Conservation (phyloP, 1,140 invertebrate species). For the Zaprionus ornatus region DNA sequence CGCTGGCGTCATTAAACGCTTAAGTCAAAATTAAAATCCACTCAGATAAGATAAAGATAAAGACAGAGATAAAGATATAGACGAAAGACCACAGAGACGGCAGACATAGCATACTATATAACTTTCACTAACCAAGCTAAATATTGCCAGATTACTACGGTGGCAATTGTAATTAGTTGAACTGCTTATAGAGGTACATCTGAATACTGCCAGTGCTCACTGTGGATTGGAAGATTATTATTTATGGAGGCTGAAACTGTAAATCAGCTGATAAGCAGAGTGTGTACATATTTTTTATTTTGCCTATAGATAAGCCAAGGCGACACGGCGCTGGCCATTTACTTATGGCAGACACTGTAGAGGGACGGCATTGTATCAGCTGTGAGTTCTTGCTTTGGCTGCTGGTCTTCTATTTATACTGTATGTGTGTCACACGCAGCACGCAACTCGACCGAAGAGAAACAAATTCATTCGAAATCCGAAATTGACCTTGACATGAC, state of each 20-base stretch:
- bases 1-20: background rate
- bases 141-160: background rate
- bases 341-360: background rate
- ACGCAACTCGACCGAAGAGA: constrained; percentile 4
- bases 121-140: constrained; percentile 10
- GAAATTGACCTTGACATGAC: constrained; percentile 42
- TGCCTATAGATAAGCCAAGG: constrained; percentile 15
- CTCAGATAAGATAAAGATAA: constrained; percentile 1
- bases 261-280: constrained; percentile 6
- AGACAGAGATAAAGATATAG: too few relatives aligned
- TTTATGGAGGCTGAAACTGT: background rate
- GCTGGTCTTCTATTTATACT: constrained; percentile 10
- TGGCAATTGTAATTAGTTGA: background rate
- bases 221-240: background rate
- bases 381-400: constrained; percentile 17
- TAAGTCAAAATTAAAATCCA: background rate
- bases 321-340: background rate
- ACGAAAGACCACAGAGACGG: background rate
- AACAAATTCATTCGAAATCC: background rate
- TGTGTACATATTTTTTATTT: background rate
- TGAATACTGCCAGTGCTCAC: background rate
- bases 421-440: background rate
- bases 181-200: background rate
- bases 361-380: constrained; percentile 14
- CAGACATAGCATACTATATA: background rate